Conservation (phyloP, 1,140 invertebrate genomes). For the Diachasmimorpha longicaudata region DNA sequence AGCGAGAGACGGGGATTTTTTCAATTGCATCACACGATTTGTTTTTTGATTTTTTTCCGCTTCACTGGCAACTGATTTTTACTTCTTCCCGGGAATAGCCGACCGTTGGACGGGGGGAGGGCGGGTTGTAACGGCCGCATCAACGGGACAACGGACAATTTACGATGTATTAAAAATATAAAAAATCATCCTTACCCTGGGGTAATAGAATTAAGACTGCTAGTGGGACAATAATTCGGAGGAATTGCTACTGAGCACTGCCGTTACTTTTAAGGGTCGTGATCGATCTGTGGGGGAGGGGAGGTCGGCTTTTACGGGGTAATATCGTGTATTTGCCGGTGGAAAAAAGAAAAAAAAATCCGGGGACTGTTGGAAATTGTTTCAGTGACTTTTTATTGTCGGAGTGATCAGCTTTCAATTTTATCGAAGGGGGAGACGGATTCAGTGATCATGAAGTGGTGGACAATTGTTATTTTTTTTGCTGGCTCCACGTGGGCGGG, state of each 20-base stretch:
- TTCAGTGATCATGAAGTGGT: constrained; percentile 24
- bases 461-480: constrained; percentile 20
- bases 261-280: not conserved
- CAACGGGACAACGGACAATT: no score
- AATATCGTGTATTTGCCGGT: not conserved
- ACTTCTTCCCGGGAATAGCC: not conserved
- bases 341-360: not conserved
- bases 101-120: no score
- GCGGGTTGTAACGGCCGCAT: no score
- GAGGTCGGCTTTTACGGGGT: not conserved
- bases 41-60: not conserved
- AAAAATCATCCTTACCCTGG: no score
- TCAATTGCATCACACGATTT: not conserved
- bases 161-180: no score
- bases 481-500: constrained; percentile 30
- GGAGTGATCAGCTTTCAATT: not conserved
- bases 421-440: not conserved
- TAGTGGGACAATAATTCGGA: not conserved
- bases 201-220: no score
- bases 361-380: not conserved
- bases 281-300: not conserved
- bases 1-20: not conserved
- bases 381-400: not conserved
- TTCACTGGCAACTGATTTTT: not conserved
- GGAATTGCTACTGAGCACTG: not conserved